Base-by-base conservation (phyloP, 2,888 invertebrate species). In the Euzetes globulus region DNA sequence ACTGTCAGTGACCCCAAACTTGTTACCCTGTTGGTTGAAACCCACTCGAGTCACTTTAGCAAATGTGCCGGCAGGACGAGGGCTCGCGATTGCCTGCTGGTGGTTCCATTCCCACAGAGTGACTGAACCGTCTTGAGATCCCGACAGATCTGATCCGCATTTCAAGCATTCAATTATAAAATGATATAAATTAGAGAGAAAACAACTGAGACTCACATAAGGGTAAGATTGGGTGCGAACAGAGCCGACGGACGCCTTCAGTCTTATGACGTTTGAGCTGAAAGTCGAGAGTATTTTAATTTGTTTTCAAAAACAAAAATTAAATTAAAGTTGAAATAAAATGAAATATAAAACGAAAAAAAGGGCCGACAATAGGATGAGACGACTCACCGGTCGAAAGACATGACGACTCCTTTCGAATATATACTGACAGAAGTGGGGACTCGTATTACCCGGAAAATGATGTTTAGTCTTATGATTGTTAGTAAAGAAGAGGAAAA, bases 21-120 rank as follows among this genome's bases (percentile, higher is more conserved):
- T 98, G 85, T 96, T 97, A 75, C 97, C 97, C 83, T 97, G 95
- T 81, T 93, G 91, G 68, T 93, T 94, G 85, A 97, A 97, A 76
- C 92, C 87, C n/a, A 96, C 93, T 78, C 94, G 88, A 1, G 95
- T 95, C 75, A 98, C 97, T 80, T 86, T 86, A 33, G 83, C 83
- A 83, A 92, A 95, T 6, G 96, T 94, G 45, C 96, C 96, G 0
- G 94, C 88, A n/a, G 92, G 90, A 52, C 96, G 87, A 0, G 95
- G 94, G 27, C 90, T 89, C 80, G 94, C 91, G 17, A 96, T 91
- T 55, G 92, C 91, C 77, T 91, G 91, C 71, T 89, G 88, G 84
- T 96, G 96, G 9, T 94, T 94, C 97, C 98, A 99, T 85, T 99
- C 98, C 96, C 98, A 95, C 78, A 97, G 87, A 79, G 92, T 90